Base-by-base conservation (phyloP, 1,140 invertebrate genomes). In the Dryas iulia region DNA sequence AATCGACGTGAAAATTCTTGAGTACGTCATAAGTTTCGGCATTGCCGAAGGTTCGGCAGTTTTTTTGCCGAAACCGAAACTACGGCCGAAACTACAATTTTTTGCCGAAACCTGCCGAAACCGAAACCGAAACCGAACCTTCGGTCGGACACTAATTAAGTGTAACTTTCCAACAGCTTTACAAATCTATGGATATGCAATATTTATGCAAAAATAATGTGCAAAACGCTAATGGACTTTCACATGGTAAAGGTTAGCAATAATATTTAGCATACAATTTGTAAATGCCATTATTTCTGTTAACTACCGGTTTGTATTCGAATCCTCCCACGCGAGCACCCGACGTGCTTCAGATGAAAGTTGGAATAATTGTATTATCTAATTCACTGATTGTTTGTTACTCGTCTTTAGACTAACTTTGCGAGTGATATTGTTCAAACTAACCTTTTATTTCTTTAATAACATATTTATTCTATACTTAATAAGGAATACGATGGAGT, bases 181-280 rank as follows among this genome's bases (percentile, higher is more conserved):
- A 25, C 2, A 28, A 57, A 14, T 65, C 35, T n/a, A n/a, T n/a
- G 23, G 6, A 57, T 21, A 65, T 65, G 53, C 21, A 21, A 57
- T 57, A 57, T 64, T 56, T 64, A 57, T 65, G 62, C 54, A 65
- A 65, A 61, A 57, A 35, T 24, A 57, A 28, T 30, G 12, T 21
- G 14, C 53, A 65, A 65, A 61, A 30, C 39, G 12, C 23, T 28
- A 30, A 62, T 23, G 14, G 30, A 65, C 53, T 58, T 57, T 65
- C 61, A 31, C 53, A 30, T 33, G 12, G n/a, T 63, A 30, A 63
- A 28, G 28, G 52, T 54, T 53, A 33, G 28, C 2, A 23, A 33
- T 25, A 35, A 6, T 23, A 21, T 59, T 59, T 47, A 47, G 14
- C 30, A n/a, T 60, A 25, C 18, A 39, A 39, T 60, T 23, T n/a